phyloP scores from a whole-genome alignment of 2,888 invertebrate genomes.

The Pandemis heparana region DNA sequence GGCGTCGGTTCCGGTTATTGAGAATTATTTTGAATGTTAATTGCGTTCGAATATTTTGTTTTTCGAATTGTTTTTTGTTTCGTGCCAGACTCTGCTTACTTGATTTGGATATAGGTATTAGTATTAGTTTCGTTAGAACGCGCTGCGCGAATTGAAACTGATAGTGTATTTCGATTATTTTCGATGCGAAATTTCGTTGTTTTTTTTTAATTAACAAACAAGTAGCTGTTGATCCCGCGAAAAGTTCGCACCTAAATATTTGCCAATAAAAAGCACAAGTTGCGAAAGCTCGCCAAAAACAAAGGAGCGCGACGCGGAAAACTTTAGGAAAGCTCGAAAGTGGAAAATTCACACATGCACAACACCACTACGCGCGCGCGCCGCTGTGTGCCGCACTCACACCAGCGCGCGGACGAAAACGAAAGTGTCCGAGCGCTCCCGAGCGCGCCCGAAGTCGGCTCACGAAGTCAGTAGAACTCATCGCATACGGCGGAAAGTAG shows the following conservation, averaged over 20 bases:
- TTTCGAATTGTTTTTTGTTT: background rate
- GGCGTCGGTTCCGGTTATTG: conserved; percentile 49
- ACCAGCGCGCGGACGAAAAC: conserved; percentile 79
- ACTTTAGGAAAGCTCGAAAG: conserved; percentile 82
- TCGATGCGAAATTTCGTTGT: background rate
- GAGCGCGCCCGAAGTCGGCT: conserved; percentile 83
- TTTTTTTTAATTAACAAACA: background rate
- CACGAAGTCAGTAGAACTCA: conserved; percentile 85
- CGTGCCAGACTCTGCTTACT: background rate
- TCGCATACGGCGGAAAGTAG: conserved; percentile 82
- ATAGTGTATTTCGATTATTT: background rate
- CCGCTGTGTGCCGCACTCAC: conserved; percentile 55
- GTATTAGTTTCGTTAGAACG: background rate
- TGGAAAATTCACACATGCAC: conserved; percentile 75
- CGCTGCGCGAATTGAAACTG: conserved; percentile 10
- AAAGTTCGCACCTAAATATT: background rate
- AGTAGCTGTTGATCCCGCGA: background rate
- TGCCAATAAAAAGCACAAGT: background rate
- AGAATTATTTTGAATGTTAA: conserved; percentile 26
- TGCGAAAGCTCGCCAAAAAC: background rate
- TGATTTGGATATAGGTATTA: background rate
- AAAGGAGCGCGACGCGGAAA: conserved; percentile 59
- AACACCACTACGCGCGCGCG: conserved; percentile 36
- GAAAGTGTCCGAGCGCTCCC: conserved; percentile 83
- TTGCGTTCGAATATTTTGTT: background rate